Evolutionary conservation across 2,113 vertebrate genomes (phyloP).

Genomic region (Indri indri): DNA sequence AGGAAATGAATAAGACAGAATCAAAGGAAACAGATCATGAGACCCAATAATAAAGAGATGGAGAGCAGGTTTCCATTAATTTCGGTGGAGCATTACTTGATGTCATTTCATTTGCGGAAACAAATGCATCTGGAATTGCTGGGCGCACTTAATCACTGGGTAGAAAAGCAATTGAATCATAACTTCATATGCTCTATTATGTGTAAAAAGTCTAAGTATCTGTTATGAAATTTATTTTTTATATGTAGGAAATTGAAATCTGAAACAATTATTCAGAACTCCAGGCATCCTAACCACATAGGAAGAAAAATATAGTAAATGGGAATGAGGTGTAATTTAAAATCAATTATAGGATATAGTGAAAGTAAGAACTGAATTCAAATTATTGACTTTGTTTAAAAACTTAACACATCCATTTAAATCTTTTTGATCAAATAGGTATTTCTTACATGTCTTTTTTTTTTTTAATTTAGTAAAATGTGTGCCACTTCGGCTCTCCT

Average conservation of each 20-base stretch:
- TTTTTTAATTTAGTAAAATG: not conserved
- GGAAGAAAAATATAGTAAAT: slow-evolving; percentile 1
- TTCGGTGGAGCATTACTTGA: slow-evolving; percentile 49
- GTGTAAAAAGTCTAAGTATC: slow-evolving; percentile 50
- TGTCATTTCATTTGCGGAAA: slow-evolving; percentile 62
- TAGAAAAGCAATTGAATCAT: slow-evolving; percentile 63
- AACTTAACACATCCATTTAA: not conserved
- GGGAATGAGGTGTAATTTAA: slow-evolving; percentile 40
- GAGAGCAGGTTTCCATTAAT: slow-evolving; percentile 68
- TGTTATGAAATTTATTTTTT: slow-evolving; percentile 72
- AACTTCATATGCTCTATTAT: slow-evolving; percentile 47
- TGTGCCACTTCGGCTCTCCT: not conserved
- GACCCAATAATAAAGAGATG: slow-evolving; percentile 71
- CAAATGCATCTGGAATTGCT: slow-evolving; percentile 31
- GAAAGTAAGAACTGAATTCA: slow-evolving; percentile 33
- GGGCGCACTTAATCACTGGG: not conserved
- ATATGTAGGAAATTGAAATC: slow-evolving; percentile 52
- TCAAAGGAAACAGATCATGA: slow-evolving; percentile 69
- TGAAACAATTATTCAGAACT: slow-evolving; percentile 50
- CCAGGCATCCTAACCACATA: slow-evolving; percentile 26
- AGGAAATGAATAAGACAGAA: slow-evolving; percentile 77
- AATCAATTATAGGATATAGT: not conserved
- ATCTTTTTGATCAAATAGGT: not conserved
- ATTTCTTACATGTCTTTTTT: not conserved
- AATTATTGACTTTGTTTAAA: not conserved